Percentiles rank a stretch among this genome's conserved stretches.
Conservation (phyloP, 2,888 invertebrate genomes). For the Lucinisca nassula region DNA sequence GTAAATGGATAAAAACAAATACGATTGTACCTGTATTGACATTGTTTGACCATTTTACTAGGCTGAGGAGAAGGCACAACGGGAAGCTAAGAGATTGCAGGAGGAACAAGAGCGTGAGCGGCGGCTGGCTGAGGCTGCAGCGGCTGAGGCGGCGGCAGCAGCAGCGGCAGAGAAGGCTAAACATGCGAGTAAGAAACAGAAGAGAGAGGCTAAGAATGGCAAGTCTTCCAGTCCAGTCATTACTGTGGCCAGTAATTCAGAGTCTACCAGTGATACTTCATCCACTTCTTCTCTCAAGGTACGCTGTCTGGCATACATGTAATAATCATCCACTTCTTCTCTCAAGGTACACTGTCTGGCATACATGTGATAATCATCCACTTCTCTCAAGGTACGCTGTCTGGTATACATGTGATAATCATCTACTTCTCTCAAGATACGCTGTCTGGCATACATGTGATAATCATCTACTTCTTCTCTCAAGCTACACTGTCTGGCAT, state of each 20-base stretch:
- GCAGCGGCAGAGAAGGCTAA: constrained; percentile 25
- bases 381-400: too few relatives aligned
- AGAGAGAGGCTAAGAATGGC: constrained; percentile 37
- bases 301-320: too few relatives aligned
- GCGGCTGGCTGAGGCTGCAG: constrained; percentile 8
- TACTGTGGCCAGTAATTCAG: constrained; percentile 1
- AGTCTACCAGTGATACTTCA: constrained; percentile 17
- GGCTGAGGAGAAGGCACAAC: constrained; percentile 82
- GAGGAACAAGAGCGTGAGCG: constrained; percentile 85
- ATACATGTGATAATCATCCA: too few relatives aligned
- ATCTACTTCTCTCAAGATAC: too few relatives aligned
- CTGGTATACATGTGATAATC: too few relatives aligned
- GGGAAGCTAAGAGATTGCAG: constrained; percentile 72
- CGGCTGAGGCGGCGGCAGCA: constrained; percentile 30
- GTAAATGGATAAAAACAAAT: too few relatives aligned
- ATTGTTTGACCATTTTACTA: constrained; percentile 57
- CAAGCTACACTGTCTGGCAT: too few relatives aligned
- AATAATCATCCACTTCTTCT: too few relatives aligned
- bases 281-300: constrained; percentile 3
- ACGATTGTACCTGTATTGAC: too few relatives aligned
- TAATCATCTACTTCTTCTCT: too few relatives aligned
- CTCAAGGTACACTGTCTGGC: too few relatives aligned
- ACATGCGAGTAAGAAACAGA: constrained; percentile 30
- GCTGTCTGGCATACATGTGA: too few relatives aligned
- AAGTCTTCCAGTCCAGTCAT: constrained; percentile 37